phyloP scores from a whole-genome alignment of 2,888 invertebrate genomes.

The Trichogramma dendrolimi region DNA sequence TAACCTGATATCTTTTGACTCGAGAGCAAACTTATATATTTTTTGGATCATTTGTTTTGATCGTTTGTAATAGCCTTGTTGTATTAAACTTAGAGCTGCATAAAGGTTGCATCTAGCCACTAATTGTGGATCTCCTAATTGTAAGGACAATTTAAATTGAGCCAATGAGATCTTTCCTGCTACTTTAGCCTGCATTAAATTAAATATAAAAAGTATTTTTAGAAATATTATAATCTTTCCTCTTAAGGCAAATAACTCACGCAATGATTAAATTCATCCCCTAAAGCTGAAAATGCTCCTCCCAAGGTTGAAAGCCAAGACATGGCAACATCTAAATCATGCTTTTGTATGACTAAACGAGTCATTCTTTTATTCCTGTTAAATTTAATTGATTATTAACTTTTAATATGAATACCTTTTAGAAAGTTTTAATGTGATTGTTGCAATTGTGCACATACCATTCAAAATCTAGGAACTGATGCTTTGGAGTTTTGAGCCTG shows the following conservation, averaged over 20 bases:
- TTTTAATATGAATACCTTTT: constrained; percentile 7
- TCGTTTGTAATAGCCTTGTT: constrained; percentile 65
- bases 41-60: constrained; percentile 62
- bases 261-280: constrained; percentile 77
- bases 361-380: constrained; percentile 56
- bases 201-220: constrained; percentile 8
- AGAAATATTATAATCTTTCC: neutral
- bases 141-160: constrained; percentile 76
- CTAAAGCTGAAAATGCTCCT: constrained; percentile 92
- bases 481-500: constrained; percentile 58
- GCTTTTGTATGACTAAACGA: constrained; percentile 58
- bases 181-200: constrained; percentile 67
- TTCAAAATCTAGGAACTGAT: constrained; percentile 66
- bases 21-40: constrained; percentile 55
- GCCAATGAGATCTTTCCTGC: constrained; percentile 83
- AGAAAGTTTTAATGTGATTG: constrained; percentile 7
- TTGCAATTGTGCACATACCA: constrained; percentile 56
- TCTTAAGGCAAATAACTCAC: constrained; percentile 55
- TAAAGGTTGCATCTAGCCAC: constrained; percentile 82
- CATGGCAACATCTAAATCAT: constrained; percentile 79
- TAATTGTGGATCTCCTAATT: constrained; percentile 76
- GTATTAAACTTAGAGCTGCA: constrained; percentile 81
- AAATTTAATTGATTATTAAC: constrained; percentile 6
- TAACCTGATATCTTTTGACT: constrained; percentile 62
- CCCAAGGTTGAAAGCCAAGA: constrained; percentile 96